phyloP scores from a whole-genome alignment of 2,113 vertebrate genomes.

The Nymphicus hollandicus region DNA sequence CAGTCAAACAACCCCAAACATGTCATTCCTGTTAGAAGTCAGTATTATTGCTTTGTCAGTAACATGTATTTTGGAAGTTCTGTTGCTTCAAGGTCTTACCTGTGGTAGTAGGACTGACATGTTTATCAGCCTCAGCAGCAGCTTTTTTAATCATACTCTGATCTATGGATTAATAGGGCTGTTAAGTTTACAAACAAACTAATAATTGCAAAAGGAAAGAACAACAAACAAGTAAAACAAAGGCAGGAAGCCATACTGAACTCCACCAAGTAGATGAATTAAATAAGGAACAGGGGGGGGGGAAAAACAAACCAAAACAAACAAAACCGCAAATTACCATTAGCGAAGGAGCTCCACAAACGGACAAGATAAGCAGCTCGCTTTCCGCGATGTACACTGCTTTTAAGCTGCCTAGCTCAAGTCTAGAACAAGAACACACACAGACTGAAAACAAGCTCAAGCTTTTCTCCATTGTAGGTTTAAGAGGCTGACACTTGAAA shows the following conservation, averaged over 20 bases:
- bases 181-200: conserved; percentile 53
- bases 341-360: not conserved
- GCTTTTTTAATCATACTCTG: conserved; percentile 77
- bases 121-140: conserved; percentile 71
- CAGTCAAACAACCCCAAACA: not conserved
- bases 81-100: conserved; percentile 70
- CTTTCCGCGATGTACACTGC: not conserved
- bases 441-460: not conserved
- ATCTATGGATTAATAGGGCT: conserved; percentile 70
- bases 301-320: not conserved
- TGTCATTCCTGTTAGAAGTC: conserved; percentile 9
- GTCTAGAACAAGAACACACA: not conserved
- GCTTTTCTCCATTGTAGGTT: not conserved
- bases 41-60: not conserved
- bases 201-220: conserved; percentile 42
- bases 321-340: not conserved
- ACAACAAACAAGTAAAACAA: conserved; percentile 43
- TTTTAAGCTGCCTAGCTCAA: not conserved
- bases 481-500: not conserved
- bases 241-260: conserved; percentile 29
- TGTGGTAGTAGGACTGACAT: conserved; percentile 72
- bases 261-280: not conserved
- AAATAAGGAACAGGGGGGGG: not conserved
- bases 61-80: not conserved
- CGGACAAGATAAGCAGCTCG: not conserved